A percentile compares a stretch with the other conserved stretches of the same genome.
Evolutionary conservation across 1,140 invertebrate species (phyloP).

Genomic region (Limonius californicus): DNA sequence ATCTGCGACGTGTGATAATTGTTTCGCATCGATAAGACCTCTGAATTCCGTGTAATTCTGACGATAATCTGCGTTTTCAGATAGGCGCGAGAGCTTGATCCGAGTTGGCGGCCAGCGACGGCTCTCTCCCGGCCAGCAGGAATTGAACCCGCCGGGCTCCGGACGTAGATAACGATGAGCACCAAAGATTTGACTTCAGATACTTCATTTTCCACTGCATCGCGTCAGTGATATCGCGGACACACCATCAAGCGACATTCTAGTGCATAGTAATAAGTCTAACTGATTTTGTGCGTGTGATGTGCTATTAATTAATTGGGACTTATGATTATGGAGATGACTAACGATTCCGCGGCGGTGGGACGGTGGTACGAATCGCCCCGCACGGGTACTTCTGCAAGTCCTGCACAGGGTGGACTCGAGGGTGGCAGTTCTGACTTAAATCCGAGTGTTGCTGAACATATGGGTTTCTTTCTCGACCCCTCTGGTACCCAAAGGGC

Average conservation of each 20-base stretch:
- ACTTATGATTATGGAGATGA: conserved; percentile 50
- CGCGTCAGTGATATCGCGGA: too few species aligned
- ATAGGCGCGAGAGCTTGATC: conserved; percentile 20
- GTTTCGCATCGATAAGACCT: too few species aligned
- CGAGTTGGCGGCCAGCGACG: conserved; percentile 27
- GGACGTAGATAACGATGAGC: not conserved
- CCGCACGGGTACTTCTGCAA: conserved; percentile 44
- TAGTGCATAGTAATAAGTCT: too few species aligned
- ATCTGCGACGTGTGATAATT: too few species aligned
- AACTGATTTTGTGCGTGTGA: conserved; percentile 15
- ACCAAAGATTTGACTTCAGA: not conserved
- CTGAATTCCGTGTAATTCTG: too few species aligned
- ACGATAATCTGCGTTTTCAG: conserved; percentile 16
- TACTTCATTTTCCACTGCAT: too few species aligned
- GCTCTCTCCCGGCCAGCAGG: not conserved
- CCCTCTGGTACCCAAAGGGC: conserved; percentile 44
- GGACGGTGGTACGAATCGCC: conserved; percentile 46
- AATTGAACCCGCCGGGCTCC: not conserved
- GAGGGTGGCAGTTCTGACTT: conserved; percentile 40
- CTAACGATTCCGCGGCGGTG: conserved; percentile 43
- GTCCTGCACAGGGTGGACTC: conserved; percentile 42
- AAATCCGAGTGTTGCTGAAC: conserved; percentile 45
- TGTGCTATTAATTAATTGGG: conserved; percentile 29
- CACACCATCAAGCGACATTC: too few species aligned
- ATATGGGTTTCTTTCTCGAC: conserved; percentile 48